Conservation (phyloP, 1,140 invertebrate genomes). For the Apis laboriosa region DNA sequence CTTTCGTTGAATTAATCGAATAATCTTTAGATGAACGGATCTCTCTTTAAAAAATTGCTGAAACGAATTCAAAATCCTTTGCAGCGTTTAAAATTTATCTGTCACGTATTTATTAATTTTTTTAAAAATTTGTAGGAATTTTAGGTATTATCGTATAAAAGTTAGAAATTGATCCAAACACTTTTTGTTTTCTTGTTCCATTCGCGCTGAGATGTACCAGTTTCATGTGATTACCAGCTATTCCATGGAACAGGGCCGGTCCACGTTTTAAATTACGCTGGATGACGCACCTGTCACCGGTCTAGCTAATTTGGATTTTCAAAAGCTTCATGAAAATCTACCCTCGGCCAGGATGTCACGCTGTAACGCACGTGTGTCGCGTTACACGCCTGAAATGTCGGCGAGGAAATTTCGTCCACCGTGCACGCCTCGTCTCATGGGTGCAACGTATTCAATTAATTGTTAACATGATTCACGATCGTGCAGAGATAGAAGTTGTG, state of each 20-base stretch:
- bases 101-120: too few species aligned
- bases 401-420: neutral
- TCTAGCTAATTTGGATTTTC: slow-evolving; percentile 42
- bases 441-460: slow-evolving; percentile 25
- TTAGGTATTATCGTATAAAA: too few species aligned
- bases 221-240: neutral
- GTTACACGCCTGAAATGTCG: slow-evolving; percentile 21
- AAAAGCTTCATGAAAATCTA: slow-evolving; percentile 38
- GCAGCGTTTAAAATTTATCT: too few species aligned
- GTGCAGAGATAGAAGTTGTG: neutral
- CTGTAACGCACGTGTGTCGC: slow-evolving; percentile 21
- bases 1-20: too few species aligned
- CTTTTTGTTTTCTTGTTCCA: neutral
- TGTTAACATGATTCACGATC: slow-evolving; percentile 16
- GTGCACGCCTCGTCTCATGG: neutral
- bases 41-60: too few species aligned
- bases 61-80: too few species aligned
- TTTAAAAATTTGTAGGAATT: too few species aligned
- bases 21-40: too few species aligned
- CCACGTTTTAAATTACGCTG: slow-evolving; percentile 26
- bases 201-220: neutral
- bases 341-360: neutral
- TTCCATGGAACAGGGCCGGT: neutral
- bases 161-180: too few species aligned
- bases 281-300: slow-evolving; percentile 31